These are phyloP conservation scores for Melanostoma mellinum DNA, from an alignment of 2,888 invertebrate genomes.

Conservation along the genomic window DNA sequence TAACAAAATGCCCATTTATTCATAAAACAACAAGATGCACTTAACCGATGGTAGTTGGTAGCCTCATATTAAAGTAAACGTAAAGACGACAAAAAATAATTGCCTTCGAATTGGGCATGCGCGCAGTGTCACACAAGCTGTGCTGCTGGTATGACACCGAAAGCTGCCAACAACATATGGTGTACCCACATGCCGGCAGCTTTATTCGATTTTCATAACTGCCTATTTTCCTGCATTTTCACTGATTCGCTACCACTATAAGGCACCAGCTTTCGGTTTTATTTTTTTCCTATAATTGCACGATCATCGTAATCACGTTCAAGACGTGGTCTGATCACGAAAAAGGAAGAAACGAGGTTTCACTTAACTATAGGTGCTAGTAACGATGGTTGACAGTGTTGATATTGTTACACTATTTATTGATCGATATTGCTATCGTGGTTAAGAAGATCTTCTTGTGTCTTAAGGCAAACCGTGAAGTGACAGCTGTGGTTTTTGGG, in stretches of 20 bases:
- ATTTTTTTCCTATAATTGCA: constrained; percentile 3
- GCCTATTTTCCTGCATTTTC: no score
- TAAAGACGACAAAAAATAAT: no score
- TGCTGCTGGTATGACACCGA: constrained; percentile 32
- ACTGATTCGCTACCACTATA: no score
- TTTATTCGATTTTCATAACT: no score
- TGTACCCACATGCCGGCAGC: constrained; percentile 8
- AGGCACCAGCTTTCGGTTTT: no score
- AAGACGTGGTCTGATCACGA: constrained; percentile 5
- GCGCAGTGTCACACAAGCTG: constrained; percentile 28
- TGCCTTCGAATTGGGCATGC: constrained; percentile 34
- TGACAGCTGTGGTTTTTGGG: constrained; percentile 6
- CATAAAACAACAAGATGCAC: background rate
- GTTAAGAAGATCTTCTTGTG: no score
- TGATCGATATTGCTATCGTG: no score
- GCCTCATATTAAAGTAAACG: no score
- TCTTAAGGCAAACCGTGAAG: background rate
- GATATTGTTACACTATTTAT: no score
- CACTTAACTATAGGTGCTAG: background rate
- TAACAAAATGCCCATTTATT: constrained; percentile 16
- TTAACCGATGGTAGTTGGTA: no score
- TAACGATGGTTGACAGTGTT: no score
- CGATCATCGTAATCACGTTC: constrained; percentile 52
- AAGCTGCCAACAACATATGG: constrained; percentile 19
- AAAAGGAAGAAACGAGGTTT: constrained; percentile 32